Percentiles rank a stretch among this genome's conserved stretches.
phyloP scores from a whole-genome alignment of 2,797 vertebrate species.

The Poeciliopsis turneri region DNA sequence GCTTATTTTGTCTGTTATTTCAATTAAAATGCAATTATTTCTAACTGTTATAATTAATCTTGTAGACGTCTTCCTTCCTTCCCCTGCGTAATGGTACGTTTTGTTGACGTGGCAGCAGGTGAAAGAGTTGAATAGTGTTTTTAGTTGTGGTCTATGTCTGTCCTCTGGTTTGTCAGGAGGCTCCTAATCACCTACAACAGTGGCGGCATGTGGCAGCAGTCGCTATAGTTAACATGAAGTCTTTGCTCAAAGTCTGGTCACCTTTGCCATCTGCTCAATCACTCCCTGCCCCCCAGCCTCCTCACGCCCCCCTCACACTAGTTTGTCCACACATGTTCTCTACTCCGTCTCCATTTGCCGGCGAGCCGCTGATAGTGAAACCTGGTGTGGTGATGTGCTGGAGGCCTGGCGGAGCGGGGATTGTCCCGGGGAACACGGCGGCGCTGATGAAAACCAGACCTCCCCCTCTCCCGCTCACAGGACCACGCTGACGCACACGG shows the following conservation, averaged over 20 bases:
- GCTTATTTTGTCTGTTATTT: not conserved
- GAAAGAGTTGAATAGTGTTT: not conserved
- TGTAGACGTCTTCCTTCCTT: not conserved
- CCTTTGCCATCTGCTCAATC: conserved; percentile 70
- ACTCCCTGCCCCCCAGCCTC: conserved; percentile 10
- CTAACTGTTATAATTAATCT: not conserved
- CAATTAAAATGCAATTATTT: not conserved
- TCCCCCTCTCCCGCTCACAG: conserved; percentile 29
- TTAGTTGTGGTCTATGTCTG: not conserved
- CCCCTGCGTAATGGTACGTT: not conserved
- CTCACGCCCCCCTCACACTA: conserved; percentile 17
- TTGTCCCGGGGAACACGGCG: conserved; percentile 61
- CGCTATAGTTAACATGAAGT: conserved; percentile 36
- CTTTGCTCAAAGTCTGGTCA: conserved; percentile 48
- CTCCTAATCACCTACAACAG: conserved; percentile 15
- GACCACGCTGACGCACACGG: conserved; percentile 42
- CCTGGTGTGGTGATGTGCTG: conserved; percentile 76
- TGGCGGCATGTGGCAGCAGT: conserved; percentile 25
- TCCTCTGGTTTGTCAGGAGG: conserved; percentile 10
- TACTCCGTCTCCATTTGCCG: conserved; percentile 68
- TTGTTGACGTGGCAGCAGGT: not conserved
- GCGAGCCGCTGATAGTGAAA: conserved; percentile 69
- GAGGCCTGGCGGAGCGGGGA: conserved; percentile 65
- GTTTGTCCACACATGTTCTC: conserved; percentile 75
- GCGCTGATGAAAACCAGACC: conserved; percentile 71